Evolutionary conservation across 2,113 vertebrate genomes (phyloP), one percentile per base, ranked within the genome.

Genomic region (Ellobius talpinus): DNA sequence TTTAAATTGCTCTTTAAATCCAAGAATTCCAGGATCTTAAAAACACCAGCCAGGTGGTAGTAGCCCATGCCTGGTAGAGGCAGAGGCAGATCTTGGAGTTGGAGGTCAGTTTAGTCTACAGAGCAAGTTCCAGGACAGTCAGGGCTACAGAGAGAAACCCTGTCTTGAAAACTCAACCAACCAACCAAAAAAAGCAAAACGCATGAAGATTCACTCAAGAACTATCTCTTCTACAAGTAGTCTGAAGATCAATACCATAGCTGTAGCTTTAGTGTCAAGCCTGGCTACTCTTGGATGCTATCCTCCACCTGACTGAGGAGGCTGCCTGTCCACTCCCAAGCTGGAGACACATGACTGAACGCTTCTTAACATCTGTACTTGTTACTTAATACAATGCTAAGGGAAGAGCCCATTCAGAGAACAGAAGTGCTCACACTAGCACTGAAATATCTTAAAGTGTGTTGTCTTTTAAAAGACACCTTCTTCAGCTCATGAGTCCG

Each of bases 381-480:
- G 77, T 77, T 78, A 97, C 5, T 96, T 85, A 96, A 85, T 45
- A 94, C 33, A 91, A 96, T 70, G 72, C 72, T 79, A 95, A 65
- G 74, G 65, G 84, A 86, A 61, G 24, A 95, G 61, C 21, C 39
- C 70, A 39, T 87, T 91, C 91, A 93, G 76, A 82, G 55, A 94
- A 31, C 2, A 96, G 61, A 33, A 96, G 47, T 29, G 95, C 29
- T 91, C 61, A 93, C 77, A 90, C 84, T 91, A 68, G 19, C 52
- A 93, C 33, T 95, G 63, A 86, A 47, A 68, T 81, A 93, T 88
- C 72, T 66, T 86, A 63, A 29, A 70, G 68, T 63, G 24, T 73
- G 70, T 52, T 89, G 66, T 70, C 55, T 93, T 93, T 87, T 73
- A 42, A 96, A 90, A 77, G 52, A 52, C 52, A 52, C 52, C 52